Conservation (phyloP, 2,797 vertebrate species). For the Hemitrygon akajei region DNA sequence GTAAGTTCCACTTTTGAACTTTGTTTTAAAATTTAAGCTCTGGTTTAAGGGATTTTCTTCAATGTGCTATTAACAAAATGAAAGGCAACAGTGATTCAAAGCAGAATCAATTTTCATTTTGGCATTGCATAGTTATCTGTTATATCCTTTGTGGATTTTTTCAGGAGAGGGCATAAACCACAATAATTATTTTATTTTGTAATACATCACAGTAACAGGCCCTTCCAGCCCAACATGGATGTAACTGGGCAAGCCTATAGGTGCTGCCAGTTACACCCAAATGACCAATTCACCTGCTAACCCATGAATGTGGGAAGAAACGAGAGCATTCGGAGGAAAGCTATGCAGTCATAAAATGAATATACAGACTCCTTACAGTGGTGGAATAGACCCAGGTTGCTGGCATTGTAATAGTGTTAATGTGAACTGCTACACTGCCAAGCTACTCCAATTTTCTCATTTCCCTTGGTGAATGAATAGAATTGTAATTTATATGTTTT, state of each 20-base stretch:
- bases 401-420: too few relatives aligned
- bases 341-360: too few relatives aligned
- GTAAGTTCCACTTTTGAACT: conserved; percentile 21
- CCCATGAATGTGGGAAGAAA: too few relatives aligned
- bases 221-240: too few relatives aligned
- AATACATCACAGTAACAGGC: too few relatives aligned
- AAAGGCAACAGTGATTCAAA: background rate
- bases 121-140: background rate
- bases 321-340: too few relatives aligned
- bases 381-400: too few relatives aligned
- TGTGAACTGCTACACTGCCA: too few relatives aligned
- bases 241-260: too few relatives aligned
- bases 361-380: too few relatives aligned
- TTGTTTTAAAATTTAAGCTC: background rate
- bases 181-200: background rate
- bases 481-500: conserved; percentile 61
- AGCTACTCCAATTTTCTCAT: background rate
- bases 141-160: background rate
- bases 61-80: background rate
- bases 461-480: background rate
- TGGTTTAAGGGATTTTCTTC: conserved; percentile 20
- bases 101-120: conserved; percentile 28
- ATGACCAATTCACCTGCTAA: too few relatives aligned
- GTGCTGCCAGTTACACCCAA: too few relatives aligned
- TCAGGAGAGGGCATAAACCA: background rate